phyloP scores from a whole-genome alignment of 2,888 invertebrate species.

The Elmis aenea region DNA sequence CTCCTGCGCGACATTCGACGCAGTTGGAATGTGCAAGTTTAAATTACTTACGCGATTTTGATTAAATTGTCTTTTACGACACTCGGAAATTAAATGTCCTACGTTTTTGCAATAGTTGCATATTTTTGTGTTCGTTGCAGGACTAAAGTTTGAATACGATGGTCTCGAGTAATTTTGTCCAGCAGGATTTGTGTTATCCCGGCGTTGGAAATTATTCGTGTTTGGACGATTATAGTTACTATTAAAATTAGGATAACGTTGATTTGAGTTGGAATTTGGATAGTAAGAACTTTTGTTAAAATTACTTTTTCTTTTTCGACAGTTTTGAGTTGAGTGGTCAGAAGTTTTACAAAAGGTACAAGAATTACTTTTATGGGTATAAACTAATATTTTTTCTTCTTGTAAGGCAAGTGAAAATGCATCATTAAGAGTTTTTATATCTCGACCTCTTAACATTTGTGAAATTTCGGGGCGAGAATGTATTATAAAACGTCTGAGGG shows the following conservation, averaged over 20 bases:
- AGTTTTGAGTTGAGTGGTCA: slow-evolving; percentile 7
- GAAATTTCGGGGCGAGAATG: slow-evolving; percentile 13
- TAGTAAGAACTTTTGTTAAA: no score
- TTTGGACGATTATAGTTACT: no score
- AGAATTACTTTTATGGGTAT: slow-evolving; percentile 2
- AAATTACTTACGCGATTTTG: slow-evolving; percentile 8
- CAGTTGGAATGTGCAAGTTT: slow-evolving; percentile 3
- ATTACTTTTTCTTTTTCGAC: slow-evolving; percentile 4
- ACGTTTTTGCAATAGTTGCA: slow-evolving; percentile 15
- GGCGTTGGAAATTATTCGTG: no score
- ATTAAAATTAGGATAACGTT: no score
- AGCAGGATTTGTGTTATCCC: no score
- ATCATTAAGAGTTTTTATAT: slow-evolving; percentile 12
- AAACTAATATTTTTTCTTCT: slow-evolving; percentile 11
- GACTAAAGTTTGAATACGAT: neutral
- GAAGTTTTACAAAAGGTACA: slow-evolving; percentile 9
- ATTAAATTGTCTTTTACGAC: slow-evolving; percentile 4
- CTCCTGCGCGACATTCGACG: slow-evolving; percentile 7
- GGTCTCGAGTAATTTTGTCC: no score
- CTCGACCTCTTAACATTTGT: slow-evolving; percentile 15
- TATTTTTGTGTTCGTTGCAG: slow-evolving; percentile 5
- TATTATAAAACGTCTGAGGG: slow-evolving; percentile 14
- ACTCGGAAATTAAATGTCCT: slow-evolving; percentile 9
- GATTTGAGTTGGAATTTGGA: neutral
- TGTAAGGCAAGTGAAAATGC: slow-evolving; percentile 14